These are phyloP conservation scores for Oryctolagus cuniculus DNA, from an alignment of 2,113 vertebrate genomes.

Conservation along the genomic window mOryCun1.1 NC_091450.1:26468501-26469000, in stretches of 20 bases:
- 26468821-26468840: not conserved
- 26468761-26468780: conserved; percentile 11
- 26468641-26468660: not conserved
- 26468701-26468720: not conserved
- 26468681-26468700: not conserved
- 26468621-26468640: no score
- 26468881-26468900: not conserved
- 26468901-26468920: conserved; percentile 7
- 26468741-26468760: not conserved
- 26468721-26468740: not conserved
- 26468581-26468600: no score
- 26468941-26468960: not conserved
- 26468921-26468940: not conserved
- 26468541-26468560: no score
- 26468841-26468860: not conserved
- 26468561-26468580: no score
- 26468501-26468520: no score
- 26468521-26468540: no score
- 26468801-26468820: not conserved
- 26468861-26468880: not conserved
- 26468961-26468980: not conserved
- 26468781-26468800: conserved; percentile 38
- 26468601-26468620: no score
- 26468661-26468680: not conserved
- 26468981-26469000: no score